phyloP scores from a whole-genome alignment of 2,113 vertebrate species.

The Halcyon senegalensis region DNA sequence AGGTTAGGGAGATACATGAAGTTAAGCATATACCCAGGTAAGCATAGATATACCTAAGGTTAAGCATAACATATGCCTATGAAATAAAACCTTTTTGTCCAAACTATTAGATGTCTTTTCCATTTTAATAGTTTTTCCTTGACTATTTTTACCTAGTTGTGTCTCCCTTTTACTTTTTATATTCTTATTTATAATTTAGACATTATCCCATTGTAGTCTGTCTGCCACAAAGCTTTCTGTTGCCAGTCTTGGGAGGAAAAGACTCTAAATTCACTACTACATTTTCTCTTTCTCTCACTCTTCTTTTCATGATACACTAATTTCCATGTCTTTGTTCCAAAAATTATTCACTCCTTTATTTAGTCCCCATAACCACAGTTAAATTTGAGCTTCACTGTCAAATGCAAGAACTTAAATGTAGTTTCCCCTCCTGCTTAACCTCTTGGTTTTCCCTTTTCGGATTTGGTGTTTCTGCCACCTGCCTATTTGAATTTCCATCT shows the following conservation, averaged over 20 bases:
- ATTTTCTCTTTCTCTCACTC: not conserved
- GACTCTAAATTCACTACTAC: not conserved
- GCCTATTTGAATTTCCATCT: not conserved
- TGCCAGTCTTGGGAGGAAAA: not conserved
- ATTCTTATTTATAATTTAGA: not conserved
- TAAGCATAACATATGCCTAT: fast-evolving
- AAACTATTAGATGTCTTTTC: not conserved
- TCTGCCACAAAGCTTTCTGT: not conserved
- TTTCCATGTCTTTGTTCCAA: not conserved
- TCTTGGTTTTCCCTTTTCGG: not conserved
- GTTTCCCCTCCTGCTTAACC: not conserved
- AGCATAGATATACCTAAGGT: too few relatives aligned
- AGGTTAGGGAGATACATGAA: not conserved
- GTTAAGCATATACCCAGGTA: not conserved
- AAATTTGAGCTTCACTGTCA: not conserved
- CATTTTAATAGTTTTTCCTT: not conserved
- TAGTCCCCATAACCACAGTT: not conserved
- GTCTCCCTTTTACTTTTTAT: not conserved
- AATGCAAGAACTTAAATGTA: not conserved
- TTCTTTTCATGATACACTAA: not conserved
- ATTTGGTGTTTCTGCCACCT: not conserved
- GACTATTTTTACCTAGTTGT: not conserved
- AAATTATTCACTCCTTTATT: not conserved
- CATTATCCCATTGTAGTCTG: not conserved
- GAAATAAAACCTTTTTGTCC: not conserved